Evolutionary conservation across 1,140 invertebrate genomes (phyloP).

Genomic region (Calycopis cecrops): DNA sequence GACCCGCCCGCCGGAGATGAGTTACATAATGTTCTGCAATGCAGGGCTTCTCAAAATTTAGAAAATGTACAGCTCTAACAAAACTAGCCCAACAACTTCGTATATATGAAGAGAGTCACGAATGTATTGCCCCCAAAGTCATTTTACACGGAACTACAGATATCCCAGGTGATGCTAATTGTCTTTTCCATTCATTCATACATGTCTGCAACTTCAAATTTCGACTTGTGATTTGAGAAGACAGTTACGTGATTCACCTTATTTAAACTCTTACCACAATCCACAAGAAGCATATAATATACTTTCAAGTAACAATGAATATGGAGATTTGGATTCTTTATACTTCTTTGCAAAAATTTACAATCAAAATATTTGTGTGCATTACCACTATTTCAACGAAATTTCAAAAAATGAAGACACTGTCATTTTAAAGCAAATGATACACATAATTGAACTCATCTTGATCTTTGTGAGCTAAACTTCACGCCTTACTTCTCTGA

Average conservation of each 20-base stretch:
- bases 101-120: slow-evolving; percentile 29
- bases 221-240: slow-evolving; percentile 27
- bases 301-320: slow-evolving; percentile 26
- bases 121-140: slow-evolving; percentile 32
- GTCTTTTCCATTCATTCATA: slow-evolving; percentile 32
- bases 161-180: slow-evolving; percentile 31
- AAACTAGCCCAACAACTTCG: slow-evolving; percentile 34
- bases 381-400: slow-evolving; percentile 28
- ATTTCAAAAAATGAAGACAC: slow-evolving; percentile 29
- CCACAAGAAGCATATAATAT: slow-evolving; percentile 32
- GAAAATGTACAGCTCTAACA: slow-evolving; percentile 25
- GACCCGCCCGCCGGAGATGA: slow-evolving; percentile 28
- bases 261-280: slow-evolving; percentile 34
- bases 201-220: slow-evolving; percentile 32
- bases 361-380: slow-evolving; percentile 36
- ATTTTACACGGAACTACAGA: slow-evolving; percentile 28
- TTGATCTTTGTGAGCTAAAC: slow-evolving; percentile 28
- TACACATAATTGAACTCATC: slow-evolving; percentile 32
- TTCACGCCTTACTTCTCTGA: slow-evolving; percentile 31
- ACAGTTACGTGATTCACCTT: slow-evolving; percentile 29
- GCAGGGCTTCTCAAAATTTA: slow-evolving; percentile 29
- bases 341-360: slow-evolving; percentile 31
- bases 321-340: slow-evolving; percentile 32
- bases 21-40: slow-evolving; percentile 29
- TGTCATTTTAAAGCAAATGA: slow-evolving; percentile 33